Evolutionary conservation across 2,888 invertebrate species (phyloP).

Genomic region (Ypsolopha sequella): DNA sequence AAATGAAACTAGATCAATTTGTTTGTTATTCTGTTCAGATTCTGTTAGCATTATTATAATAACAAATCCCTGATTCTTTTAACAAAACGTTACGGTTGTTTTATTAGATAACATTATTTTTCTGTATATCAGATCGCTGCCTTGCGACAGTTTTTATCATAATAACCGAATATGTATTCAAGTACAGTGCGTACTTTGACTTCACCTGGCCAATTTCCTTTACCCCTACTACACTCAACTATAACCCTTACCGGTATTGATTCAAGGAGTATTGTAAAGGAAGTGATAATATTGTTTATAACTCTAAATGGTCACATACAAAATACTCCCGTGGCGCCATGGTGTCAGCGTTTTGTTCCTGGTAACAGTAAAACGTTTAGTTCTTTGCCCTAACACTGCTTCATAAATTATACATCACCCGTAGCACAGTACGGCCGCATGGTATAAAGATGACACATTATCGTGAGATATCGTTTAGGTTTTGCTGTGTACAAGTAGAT

Average conservation of each 20-base stretch:
- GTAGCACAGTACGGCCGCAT: not conserved
- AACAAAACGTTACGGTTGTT: not conserved
- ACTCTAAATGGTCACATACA: slow-evolving; percentile 26
- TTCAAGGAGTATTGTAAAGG: slow-evolving; percentile 17
- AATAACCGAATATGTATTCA: slow-evolving; percentile 62
- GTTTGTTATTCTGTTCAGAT: too few species aligned
- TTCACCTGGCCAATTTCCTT: not conserved
- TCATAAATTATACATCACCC: slow-evolving; percentile 2
- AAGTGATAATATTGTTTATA: slow-evolving; percentile 16
- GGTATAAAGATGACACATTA: not conserved
- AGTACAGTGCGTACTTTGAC: slow-evolving; percentile 31
- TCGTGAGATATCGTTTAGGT: too few species aligned
- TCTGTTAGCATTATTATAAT: too few species aligned
- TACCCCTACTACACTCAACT: slow-evolving; percentile 10
- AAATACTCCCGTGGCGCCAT: slow-evolving; percentile 26
- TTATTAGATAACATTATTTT: not conserved
- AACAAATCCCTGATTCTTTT: too few species aligned
- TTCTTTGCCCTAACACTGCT: slow-evolving; percentile 21
- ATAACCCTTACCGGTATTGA: slow-evolving; percentile 18
- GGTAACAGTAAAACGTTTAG: slow-evolving; percentile 19
- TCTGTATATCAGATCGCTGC: not conserved
- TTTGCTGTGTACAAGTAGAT: too few species aligned
- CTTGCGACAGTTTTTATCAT: slow-evolving; percentile 50
- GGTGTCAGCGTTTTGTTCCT: slow-evolving; percentile 21
- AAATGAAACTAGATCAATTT: too few species aligned